A percentile compares a stretch with the other conserved stretches of the same genome.
These are phyloP conservation scores for Labeo catla DNA, from an alignment of 2,113 vertebrate species.

Conservation along the genomic window DNA sequence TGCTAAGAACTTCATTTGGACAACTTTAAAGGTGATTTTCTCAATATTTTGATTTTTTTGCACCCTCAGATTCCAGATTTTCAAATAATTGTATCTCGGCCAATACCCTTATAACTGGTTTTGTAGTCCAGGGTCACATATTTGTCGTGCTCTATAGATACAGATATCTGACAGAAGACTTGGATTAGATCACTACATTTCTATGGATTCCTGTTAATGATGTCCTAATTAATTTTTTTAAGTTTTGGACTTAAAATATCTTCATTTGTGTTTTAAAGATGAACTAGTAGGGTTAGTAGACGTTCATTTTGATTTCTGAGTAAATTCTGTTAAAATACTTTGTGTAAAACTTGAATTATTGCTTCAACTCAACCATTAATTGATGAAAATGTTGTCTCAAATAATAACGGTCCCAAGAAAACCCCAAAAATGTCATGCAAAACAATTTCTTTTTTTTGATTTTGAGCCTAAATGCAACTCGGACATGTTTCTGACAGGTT, in stretches of 20 bases:
- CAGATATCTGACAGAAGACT: too few species aligned
- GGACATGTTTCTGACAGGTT: background rate
- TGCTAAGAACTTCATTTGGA: too few species aligned
- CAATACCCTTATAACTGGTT: too few species aligned
- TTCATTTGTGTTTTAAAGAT: constrained; percentile 1
- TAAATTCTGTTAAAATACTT: background rate
- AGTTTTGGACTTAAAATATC: background rate
- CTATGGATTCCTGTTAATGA: background rate
- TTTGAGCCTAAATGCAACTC: background rate
- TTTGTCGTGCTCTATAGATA: too few species aligned
- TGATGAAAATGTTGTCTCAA: background rate
- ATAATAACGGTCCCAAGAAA: background rate
- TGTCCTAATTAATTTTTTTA: background rate
- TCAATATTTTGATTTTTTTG: too few species aligned
- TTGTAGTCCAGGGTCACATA: too few species aligned
- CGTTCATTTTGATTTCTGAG: too few species aligned
- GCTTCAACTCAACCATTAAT: background rate
- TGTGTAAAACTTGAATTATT: background rate
- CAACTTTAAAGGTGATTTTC: too few species aligned
- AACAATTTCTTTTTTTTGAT: background rate
- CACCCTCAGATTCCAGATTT: too few species aligned
- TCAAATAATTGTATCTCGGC: too few species aligned
- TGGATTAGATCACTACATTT: background rate
- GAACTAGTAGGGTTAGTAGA: background rate
- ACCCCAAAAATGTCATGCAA: background rate